Conservation (phyloP, 1,140 invertebrate genomes). For the Camponotus pennsylvanicus region DNA sequence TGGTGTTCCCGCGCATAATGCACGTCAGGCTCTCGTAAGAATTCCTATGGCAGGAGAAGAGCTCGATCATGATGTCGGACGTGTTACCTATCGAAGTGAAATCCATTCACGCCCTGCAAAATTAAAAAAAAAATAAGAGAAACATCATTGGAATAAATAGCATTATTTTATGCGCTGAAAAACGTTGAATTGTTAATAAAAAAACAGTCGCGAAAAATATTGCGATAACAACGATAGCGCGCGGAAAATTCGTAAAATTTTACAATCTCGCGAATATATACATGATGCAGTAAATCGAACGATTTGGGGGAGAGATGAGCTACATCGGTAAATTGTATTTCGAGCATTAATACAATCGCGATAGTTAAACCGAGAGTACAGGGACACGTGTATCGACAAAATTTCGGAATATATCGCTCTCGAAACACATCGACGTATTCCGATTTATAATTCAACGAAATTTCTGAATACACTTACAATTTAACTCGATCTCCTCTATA, state of each 20-base stretch:
- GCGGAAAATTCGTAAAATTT: constrained; percentile 28
- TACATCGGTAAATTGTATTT: constrained; percentile 33
- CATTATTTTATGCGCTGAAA: background rate
- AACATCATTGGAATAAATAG: background rate
- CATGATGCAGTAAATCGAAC: background rate
- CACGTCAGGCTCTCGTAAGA: constrained; percentile 36
- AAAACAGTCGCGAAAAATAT: too few species aligned
- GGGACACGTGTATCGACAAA: background rate
- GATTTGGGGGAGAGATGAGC: constrained; percentile 11
- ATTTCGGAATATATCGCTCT: background rate
- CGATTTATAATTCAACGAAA: constrained; percentile 8
- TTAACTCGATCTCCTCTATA: constrained; percentile 12
- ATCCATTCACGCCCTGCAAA: background rate
- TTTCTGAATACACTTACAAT: constrained; percentile 9
- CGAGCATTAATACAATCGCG: constrained; percentile 31
- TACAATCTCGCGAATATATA: constrained; percentile 19
- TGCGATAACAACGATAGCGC: constrained; percentile 13
- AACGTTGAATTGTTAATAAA: too few species aligned
- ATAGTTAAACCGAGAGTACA: background rate
- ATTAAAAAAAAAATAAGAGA: background rate
- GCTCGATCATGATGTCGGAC: constrained; percentile 46
- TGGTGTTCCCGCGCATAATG: constrained; percentile 57
- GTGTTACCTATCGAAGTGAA: background rate
- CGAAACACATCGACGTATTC: background rate
- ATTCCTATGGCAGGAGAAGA: constrained; percentile 36